These are phyloP conservation scores for Dasypogon diadema DNA, from an alignment of 2,888 invertebrate genomes.

Conservation along the genomic window DNA sequence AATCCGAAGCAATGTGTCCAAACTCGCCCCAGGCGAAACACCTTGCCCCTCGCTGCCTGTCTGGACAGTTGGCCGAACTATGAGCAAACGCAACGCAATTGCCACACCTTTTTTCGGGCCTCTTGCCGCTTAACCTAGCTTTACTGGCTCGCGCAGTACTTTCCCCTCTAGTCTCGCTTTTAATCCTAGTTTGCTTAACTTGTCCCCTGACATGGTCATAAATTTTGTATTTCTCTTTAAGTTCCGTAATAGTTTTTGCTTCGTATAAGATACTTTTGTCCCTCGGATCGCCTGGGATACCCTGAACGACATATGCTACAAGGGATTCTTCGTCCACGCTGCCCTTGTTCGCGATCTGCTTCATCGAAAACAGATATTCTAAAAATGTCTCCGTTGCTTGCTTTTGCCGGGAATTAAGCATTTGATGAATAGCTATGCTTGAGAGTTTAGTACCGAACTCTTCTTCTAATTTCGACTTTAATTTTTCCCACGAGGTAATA, in stretches of 20 bases:
- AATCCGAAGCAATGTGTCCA: neutral
- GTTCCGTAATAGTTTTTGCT: neutral
- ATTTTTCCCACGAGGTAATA: conserved; percentile 22
- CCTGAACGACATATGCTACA: conserved; percentile 48
- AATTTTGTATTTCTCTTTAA: conserved; percentile 17
- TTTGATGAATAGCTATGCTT: conserved; percentile 49
- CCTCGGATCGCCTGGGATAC: conserved; percentile 42
- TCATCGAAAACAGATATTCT: conserved; percentile 52
- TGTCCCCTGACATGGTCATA: neutral
- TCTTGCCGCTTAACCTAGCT: neutral
- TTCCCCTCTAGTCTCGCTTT: neutral
- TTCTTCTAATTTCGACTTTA: conserved; percentile 23
- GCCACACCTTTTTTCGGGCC: conserved; percentile 15
- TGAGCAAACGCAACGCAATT: conserved; percentile 52
- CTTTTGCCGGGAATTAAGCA: conserved; percentile 41
- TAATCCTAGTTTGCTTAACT: neutral
- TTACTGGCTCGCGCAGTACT: neutral
- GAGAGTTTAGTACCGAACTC: conserved; percentile 45
- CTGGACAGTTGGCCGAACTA: conserved; percentile 24
- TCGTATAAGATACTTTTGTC: conserved; percentile 50
- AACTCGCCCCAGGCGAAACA: conserved; percentile 33
- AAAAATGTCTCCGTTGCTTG: conserved; percentile 39
- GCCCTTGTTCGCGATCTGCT: conserved; percentile 51
- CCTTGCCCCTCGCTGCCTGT: conserved; percentile 45
- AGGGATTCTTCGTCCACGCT: conserved; percentile 51